phyloP scores from a whole-genome alignment of 2,797 vertebrate genomes.

The Liparis tanakae region DNA sequence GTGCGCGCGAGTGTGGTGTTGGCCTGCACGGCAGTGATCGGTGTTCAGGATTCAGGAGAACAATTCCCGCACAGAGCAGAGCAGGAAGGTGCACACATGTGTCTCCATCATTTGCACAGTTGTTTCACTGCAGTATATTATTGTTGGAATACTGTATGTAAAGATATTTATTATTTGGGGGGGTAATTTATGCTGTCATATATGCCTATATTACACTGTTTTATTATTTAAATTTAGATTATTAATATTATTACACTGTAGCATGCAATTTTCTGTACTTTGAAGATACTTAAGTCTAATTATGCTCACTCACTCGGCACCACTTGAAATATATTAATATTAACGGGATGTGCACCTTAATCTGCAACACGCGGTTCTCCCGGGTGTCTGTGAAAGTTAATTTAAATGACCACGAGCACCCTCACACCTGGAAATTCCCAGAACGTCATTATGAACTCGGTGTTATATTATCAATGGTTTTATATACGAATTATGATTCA shows the following conservation, averaged over 20 bases:
- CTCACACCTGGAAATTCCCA: neutral
- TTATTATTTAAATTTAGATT: neutral
- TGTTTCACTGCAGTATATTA: neutral
- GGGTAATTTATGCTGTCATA: neutral
- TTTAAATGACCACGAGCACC: conserved; percentile 7
- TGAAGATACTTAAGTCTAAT: neutral
- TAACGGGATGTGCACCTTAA: conserved; percentile 14
- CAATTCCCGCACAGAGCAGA: conserved; percentile 47
- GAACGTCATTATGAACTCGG: neutral
- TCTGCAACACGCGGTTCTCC: neutral
- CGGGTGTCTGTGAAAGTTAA: conserved; percentile 9
- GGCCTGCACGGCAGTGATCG: conserved; percentile 52
- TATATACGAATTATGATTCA: neutral
- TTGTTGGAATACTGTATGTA: neutral
- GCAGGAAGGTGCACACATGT: conserved; percentile 71
- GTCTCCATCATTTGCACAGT: no score
- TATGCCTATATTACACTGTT: neutral
- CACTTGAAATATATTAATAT: conserved; percentile 12
- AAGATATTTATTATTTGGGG: neutral
- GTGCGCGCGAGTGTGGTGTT: conserved; percentile 55
- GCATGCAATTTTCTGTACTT: conserved; percentile 4
- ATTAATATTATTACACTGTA: neutral
- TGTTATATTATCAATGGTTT: neutral
- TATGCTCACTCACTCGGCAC: conserved; percentile 4
- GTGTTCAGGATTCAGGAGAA: conserved; percentile 60